Evolutionary conservation across 92 coral and sea anemone species (phyloP), one percentile per base, ranked within the genome.

Genomic region (Phenganax marumi): DNA sequence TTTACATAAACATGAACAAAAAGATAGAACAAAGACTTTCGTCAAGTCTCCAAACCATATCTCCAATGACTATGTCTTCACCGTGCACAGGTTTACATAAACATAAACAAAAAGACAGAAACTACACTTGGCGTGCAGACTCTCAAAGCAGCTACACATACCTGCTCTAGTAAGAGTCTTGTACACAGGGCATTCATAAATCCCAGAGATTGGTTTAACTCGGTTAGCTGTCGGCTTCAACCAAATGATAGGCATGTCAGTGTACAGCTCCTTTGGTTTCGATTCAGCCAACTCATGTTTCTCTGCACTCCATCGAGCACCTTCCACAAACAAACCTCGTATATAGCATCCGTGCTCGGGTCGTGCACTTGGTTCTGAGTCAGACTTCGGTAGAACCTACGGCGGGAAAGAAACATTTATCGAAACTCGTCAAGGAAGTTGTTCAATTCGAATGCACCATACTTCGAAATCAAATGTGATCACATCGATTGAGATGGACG

Each of bases 181-280:
- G 80, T 95, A 95, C 74, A 95, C 96, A 33, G 98, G 97, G 51
- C 98, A 95, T 23, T 93, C 97, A 70, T 92, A 93, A 22, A 95
- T 92, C 18, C 98, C 98, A 26, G 89, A 79, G 18, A 84, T 91
- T 14, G 98, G 97, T 73, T 95, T 95, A 69, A 89, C 92, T 69
- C 98, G 86, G 93, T 95, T 95, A 19, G 98, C 98, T 3, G 93
- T 90, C 39, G 98, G 98, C 55, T 92, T 95, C 14, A 95, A 87
- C 98, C 98, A 95, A 70, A 95, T 86, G 72, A 92, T 74, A 25
- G 98, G 98, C 98, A 95, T 95, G 81, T 95, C 98, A 2, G 98
- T 95, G 90, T 93, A 95, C 78, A 95, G 64, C 85, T 95, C 98
- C 76, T 95, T 95, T 50, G 98, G 98, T 16, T 93, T 84, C 13